phyloP scores from a whole-genome alignment of 2,113 vertebrate species.

The Xenus cinereus region DNA sequence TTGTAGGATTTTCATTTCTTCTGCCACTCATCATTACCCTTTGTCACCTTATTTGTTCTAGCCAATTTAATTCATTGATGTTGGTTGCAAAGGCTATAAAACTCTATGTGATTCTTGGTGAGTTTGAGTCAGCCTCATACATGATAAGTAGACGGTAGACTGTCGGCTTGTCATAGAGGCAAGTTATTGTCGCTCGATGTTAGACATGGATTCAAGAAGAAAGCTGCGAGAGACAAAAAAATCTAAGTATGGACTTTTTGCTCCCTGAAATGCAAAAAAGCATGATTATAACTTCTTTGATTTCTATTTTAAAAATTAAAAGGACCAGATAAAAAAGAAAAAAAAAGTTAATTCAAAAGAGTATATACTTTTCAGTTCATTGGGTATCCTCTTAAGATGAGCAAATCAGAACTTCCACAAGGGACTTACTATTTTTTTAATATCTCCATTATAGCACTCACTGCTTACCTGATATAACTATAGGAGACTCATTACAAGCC shows the following conservation, averaged over 20 bases:
- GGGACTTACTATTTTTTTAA: not conserved
- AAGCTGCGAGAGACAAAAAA: not conserved
- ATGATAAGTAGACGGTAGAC: conserved; percentile 21
- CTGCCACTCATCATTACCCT: conserved; percentile 69
- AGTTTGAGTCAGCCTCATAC: conserved; percentile 49
- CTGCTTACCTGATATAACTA: not conserved
- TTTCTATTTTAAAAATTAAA: not conserved
- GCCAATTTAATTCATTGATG: conserved; percentile 75
- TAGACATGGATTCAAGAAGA: not conserved
- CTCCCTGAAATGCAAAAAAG: not conserved
- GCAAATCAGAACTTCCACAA: not conserved
- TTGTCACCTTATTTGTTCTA: conserved; percentile 75
- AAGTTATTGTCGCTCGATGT: conserved; percentile 12
- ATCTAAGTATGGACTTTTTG: not conserved
- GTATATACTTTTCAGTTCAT: not conserved
- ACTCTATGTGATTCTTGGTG: conserved; percentile 34
- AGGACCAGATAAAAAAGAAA: not conserved
- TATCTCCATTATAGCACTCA: not conserved
- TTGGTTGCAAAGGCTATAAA: conserved; percentile 59
- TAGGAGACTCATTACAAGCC: not conserved
- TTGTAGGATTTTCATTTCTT: conserved; percentile 39
- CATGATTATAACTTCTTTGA: not conserved
- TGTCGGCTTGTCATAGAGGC: not conserved
- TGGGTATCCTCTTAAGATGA: not conserved
- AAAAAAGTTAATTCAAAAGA: not conserved